Evolutionary conservation across 2,797 vertebrate genomes (phyloP).

Genomic region (Amniataba percoides): DNA sequence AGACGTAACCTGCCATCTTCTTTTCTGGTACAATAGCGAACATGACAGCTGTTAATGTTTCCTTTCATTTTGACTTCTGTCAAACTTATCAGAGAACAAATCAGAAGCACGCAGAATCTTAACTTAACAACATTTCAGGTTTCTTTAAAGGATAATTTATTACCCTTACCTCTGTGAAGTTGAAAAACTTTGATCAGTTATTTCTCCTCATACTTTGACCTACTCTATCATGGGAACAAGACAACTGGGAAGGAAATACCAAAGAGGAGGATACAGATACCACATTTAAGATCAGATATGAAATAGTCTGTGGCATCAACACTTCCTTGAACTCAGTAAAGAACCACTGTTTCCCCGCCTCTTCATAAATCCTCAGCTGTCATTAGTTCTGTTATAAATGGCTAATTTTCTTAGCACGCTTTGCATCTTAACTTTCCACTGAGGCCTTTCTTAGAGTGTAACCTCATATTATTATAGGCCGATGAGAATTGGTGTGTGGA

Average conservation of each 20-base stretch:
- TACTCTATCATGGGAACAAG: constrained; percentile 41
- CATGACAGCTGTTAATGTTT: not conserved
- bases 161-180: constrained; percentile 77
- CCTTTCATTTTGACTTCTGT: not conserved
- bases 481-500: not conserved
- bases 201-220: constrained; percentile 69
- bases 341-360: constrained; percentile 47
- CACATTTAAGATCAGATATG: constrained; percentile 70
- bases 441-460: not conserved
- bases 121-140: not conserved
- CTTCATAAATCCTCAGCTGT: constrained; percentile 33
- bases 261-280: constrained; percentile 61
- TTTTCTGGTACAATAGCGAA: not conserved
- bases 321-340: constrained; percentile 29
- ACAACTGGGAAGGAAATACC: constrained; percentile 65
- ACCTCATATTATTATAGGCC: not conserved
- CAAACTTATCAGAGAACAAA: not conserved
- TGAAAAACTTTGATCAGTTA: constrained; percentile 75
- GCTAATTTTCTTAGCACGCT: not conserved
- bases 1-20: not conserved
- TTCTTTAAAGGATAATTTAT: not conserved
- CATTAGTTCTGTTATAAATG: constrained; percentile 14
- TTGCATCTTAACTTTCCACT: not conserved
- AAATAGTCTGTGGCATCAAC: constrained; percentile 38
- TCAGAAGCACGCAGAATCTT: not conserved